A percentile compares a stretch with the other conserved stretches of the same genome.
These are phyloP conservation scores for Staurois parvus DNA, from an alignment of 2,797 vertebrate species.

Conservation along the genomic window DNA sequence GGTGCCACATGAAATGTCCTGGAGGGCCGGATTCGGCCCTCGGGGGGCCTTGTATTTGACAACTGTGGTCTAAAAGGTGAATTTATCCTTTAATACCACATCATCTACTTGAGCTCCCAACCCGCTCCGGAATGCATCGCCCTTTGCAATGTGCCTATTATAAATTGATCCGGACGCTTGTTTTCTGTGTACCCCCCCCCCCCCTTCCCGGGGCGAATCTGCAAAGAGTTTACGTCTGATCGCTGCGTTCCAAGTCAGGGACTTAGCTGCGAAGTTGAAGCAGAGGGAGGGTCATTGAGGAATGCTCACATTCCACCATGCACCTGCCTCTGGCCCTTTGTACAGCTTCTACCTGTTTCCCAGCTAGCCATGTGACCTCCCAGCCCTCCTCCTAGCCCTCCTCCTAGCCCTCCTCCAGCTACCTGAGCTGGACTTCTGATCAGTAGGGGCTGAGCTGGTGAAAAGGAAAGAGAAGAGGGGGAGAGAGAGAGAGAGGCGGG, in stretches of 20 bases:
- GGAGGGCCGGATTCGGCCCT: no score
- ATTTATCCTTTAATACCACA: no score
- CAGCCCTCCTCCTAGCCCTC: no score
- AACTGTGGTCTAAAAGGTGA: no score
- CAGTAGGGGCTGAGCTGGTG: conserved; percentile 58
- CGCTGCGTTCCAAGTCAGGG: background rate
- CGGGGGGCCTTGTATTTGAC: no score
- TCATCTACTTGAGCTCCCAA: no score
- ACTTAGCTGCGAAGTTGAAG: background rate
- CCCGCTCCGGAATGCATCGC: no score
- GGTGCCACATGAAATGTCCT: no score
- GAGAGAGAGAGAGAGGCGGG: conserved; percentile 49
- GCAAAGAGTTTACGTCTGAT: background rate
- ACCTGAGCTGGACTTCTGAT: conserved; percentile 46
- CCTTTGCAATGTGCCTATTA: background rate
- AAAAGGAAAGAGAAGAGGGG: conserved; percentile 50
- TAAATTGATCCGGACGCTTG: background rate
- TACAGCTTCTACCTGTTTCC: conserved; percentile 39
- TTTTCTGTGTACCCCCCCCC: no score
- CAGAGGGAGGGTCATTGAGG: conserved; percentile 24
- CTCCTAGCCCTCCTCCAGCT: conserved; percentile 52
- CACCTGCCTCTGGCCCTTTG: conserved; percentile 41
- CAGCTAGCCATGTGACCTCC: conserved; percentile 63
- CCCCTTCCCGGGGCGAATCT: background rate
- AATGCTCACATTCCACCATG: background rate